Base-by-base conservation (phyloP, 2,113 vertebrate species). In the Trochalopteron elliotii region DNA sequence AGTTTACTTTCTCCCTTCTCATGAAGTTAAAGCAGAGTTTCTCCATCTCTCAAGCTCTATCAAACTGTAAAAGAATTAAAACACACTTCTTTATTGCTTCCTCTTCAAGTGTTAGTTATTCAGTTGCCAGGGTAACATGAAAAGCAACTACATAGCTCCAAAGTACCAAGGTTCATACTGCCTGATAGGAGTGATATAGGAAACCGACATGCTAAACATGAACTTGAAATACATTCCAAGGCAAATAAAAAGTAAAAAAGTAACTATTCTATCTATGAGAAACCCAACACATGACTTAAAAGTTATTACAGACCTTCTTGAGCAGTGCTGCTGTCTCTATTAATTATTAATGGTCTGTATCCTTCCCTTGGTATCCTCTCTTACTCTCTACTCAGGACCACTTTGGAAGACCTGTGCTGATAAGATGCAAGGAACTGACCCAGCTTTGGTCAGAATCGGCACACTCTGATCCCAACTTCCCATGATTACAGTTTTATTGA, bases 61-160 rank as follows among this genome's bases (percentile, higher is more conserved):
- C 59, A 94, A 89, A 89, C 52, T 52, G 24, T 50, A 90, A 63
- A 90, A 75, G 50, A 96, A 96, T 95, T 97, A 93, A 94, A 86
- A 55, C 60, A 74, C 33, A 30, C 11, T 55, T 45, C 76, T 87
- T 92, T 93, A 90, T 90, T 93, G 83, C 88, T 93, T 94, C 70
- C n/a, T 94, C 76, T 92, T 96, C 88, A 70, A 77, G 33, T 87
- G 94, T 89, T 90, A 87, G 93, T 94, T 95, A 78, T 76, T 83
- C 89, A 70, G 95, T 96, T 97, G 91, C 96, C 91, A 95, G 85
- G 96, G 93, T 83, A 96, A 96, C 94, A 69, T 1, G 4, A 76
- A 88, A 92, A 92, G 64, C 76, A 90, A 63, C 92, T 78, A 65
- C 86, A 70, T 23, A 74, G 50, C 71, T 96, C 64, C 86, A 63